Base-by-base conservation (phyloP, 1,140 invertebrate genomes). In the Argopecten irradians region DNA sequence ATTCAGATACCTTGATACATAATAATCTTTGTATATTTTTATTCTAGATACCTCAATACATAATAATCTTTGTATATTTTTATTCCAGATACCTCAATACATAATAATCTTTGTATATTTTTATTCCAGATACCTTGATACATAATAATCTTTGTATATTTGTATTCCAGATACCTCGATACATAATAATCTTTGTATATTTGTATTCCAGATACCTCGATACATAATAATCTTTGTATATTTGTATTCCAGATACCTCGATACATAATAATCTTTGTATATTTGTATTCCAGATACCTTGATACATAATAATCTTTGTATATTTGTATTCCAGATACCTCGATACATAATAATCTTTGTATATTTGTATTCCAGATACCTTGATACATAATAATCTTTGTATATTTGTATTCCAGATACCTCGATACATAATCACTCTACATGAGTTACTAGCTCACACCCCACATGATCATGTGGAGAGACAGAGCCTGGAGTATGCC, bases 401-500 rank as follows among this genome's bases (percentile, higher is more conserved):
- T 85, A 34, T 84, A 22, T 91, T 82, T 88, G 34, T n/a, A n/a
- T n/a, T n/a, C n/a, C 92, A 98, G 98, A 97, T 99, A 86, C 98
- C 98, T 16, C 96, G 98, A 13, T 99, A 99, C 94, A 99, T 99
- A 85, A 98, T 98, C 85, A 98, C 98, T 0, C 96, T 99, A 33
- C 98, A 98, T 95, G 98, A 99, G 95, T 95, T 99, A 33, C 95
- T 99, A 82, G 98, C 98, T 19, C 98, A 98, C 95, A 99, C 98
- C 0, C 98, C 98, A 0, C 97, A 98, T 94, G 98, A 99, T 96
- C 98, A 99, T 95, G 98, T 99, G n/a, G 98, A 99, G 95, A 96
- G 98, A 43, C 97, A 98, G 93, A 98, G 97, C 92, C 96, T 99
- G 84, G 97, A 98, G 95, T 98, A 98, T 94, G 98, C 98, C 16